phyloP scores from a whole-genome alignment of 2,113 vertebrate genomes.

The Malaclemys terrapin region DNA sequence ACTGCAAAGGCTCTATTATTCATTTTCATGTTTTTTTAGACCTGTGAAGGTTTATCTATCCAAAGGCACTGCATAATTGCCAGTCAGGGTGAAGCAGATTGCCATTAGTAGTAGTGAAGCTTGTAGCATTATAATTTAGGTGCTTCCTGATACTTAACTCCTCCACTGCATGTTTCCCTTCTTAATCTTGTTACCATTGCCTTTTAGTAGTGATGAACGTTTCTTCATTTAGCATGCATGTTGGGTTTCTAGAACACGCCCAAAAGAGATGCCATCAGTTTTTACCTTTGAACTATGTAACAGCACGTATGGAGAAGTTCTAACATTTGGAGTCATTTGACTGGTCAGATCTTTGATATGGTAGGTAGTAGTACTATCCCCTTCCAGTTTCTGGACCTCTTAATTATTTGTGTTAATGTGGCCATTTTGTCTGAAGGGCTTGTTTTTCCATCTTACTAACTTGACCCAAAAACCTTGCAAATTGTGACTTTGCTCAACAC shows the following conservation, averaged over 20 bases:
- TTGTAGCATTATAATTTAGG: not conserved
- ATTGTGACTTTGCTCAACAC: not conserved
- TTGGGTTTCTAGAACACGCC: not conserved
- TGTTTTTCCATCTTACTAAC: too few relatives aligned
- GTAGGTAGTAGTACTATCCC: not conserved
- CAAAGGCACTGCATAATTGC: not conserved
- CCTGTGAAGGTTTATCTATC: not conserved
- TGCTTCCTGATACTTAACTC: not conserved
- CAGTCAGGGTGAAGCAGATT: too few relatives aligned
- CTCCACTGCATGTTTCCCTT: not conserved
- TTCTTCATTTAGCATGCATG: not conserved
- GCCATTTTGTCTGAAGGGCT: not conserved
- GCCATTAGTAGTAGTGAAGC: not conserved
- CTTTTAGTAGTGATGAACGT: not conserved
- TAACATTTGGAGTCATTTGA: not conserved
- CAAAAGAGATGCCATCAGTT: not conserved
- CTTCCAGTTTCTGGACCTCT: not conserved
- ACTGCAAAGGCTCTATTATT: not conserved
- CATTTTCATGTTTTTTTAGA: not conserved
- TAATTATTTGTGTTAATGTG: not conserved
- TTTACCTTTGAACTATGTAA: not conserved
- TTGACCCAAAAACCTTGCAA: too few relatives aligned
- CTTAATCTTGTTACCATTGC: not conserved
- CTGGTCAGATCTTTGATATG: too few relatives aligned
- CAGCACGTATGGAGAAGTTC: not conserved